phyloP scores from a whole-genome alignment of 1,140 invertebrate species.

The Drosophila willistoni region DNA sequence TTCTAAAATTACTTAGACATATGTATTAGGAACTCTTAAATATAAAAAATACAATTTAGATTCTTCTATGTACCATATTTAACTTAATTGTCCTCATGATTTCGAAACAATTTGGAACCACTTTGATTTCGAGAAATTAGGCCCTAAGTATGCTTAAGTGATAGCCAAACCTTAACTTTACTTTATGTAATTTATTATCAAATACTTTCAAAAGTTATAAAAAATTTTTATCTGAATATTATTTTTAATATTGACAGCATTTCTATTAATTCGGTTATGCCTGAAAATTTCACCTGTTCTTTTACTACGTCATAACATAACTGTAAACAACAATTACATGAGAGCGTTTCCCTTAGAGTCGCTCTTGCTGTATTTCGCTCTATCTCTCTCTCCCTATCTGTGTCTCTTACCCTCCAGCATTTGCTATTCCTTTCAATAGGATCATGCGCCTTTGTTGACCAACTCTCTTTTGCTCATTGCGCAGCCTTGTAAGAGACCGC shows the following conservation, averaged over 20 bases:
- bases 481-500: constrained; percentile 40
- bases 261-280: constrained; percentile 1
- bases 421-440: constrained; percentile 16
- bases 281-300: not conserved
- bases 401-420: not conserved
- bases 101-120: too few relatives aligned
- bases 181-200: not conserved
- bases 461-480: constrained; percentile 24
- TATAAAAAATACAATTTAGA: too few relatives aligned
- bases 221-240: not conserved
- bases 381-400: constrained; percentile 5
- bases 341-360: constrained; percentile 56
- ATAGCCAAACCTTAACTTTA: not conserved
- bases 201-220: not conserved
- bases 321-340: constrained; percentile 65
- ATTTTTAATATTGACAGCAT: not conserved
- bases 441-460: constrained; percentile 36
- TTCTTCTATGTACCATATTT: too few relatives aligned
- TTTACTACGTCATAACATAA: constrained; percentile 49
- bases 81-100: too few relatives aligned
- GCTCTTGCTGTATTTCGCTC: not conserved
- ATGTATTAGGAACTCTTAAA: too few relatives aligned
- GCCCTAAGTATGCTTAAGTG: too few relatives aligned
- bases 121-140: too few relatives aligned
- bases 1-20: too few relatives aligned